Evolutionary conservation across 2,888 invertebrate species (phyloP).

Genomic region (Tipula confusa): DNA sequence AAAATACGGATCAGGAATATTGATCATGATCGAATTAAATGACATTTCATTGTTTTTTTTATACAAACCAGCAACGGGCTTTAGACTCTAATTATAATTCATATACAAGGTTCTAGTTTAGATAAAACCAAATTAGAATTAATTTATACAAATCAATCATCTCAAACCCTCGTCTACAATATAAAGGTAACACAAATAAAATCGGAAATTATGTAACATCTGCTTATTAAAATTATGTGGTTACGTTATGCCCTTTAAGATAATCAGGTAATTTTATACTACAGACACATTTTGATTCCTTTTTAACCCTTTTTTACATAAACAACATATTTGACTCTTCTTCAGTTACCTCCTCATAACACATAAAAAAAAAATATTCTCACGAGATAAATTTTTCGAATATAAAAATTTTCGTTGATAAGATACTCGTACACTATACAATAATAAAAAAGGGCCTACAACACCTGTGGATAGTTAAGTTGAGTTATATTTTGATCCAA

Average conservation of each 20-base stretch:
- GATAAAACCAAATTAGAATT: too few relatives aligned
- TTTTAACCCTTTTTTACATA: not conserved
- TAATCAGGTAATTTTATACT: not conserved
- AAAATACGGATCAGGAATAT: too few relatives aligned
- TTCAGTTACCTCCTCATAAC: not conserved
- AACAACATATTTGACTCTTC: not conserved
- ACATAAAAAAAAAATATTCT: not conserved
- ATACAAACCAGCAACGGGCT: too few relatives aligned
- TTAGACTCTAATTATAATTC: too few relatives aligned
- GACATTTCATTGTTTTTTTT: too few relatives aligned
- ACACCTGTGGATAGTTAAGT: slow-evolving; percentile 3
- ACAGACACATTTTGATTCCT: not conserved
- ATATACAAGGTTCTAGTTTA: too few relatives aligned
- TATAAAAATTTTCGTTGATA: not conserved
- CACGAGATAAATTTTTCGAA: not conserved
- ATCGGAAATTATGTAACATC: not conserved
- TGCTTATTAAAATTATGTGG: slow-evolving; percentile 1
- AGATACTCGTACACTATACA: too few relatives aligned
- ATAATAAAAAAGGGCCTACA: not conserved
- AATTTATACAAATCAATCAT: not conserved
- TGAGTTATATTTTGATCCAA: not conserved
- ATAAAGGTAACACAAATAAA: not conserved
- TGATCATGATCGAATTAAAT: too few relatives aligned
- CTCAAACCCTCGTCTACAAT: not conserved
- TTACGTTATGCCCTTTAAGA: not conserved